A percentile compares a stretch with the other conserved stretches of the same genome.
Conservation (phyloP, 2,797 vertebrate species). For the Muscicapa striata region DNA sequence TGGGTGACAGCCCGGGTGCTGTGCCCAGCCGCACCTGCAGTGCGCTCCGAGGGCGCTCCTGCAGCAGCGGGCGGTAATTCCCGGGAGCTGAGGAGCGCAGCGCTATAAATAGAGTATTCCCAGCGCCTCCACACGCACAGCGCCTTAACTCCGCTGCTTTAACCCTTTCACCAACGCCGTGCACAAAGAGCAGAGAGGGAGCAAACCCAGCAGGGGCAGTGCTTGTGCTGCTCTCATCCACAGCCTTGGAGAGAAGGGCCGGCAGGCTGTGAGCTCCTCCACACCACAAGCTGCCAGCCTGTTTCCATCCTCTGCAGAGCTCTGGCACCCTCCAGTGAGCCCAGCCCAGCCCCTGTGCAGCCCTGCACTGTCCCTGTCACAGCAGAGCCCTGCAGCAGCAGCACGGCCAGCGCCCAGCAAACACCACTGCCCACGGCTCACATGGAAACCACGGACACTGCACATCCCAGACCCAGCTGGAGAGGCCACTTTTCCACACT, state of each 20-base stretch:
- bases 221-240: accelerated
- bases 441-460: not conserved
- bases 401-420: not conserved
- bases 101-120: not conserved
- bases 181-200: too few relatives aligned
- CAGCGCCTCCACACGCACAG: not conserved
- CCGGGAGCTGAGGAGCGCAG: not conserved
- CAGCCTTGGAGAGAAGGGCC: not conserved
- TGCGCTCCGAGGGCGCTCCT: not conserved
- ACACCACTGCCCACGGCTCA: not conserved
- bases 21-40: not conserved
- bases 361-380: not conserved
- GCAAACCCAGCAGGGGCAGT: accelerated
- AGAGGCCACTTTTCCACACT: too few relatives aligned
- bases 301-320: accelerated
- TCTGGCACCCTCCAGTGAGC: not conserved
- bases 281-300: accelerated
- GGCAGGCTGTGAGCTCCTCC: not conserved
- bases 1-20: not conserved
- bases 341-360: accelerated
- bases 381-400: not conserved
- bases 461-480: not conserved
- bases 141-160: not conserved
- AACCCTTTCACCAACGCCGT: accelerated
- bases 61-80: not conserved